These are phyloP conservation scores for Liasis olivaceus DNA, from an alignment of 2,797 vertebrate genomes.

Conservation along the genomic window DNA sequence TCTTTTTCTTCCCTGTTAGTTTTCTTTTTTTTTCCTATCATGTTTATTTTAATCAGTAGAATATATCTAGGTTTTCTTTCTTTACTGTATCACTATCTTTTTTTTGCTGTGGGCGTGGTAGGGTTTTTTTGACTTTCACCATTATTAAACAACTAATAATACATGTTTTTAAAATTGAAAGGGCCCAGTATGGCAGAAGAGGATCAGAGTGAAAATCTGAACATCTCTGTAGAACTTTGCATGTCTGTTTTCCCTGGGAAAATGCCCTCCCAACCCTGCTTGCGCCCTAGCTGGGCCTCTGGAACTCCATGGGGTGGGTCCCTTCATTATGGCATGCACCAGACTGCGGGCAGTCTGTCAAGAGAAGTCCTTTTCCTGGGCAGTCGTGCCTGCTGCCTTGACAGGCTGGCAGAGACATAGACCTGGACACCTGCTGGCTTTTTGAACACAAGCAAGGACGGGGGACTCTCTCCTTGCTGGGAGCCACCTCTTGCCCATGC, in stretches of 20 bases:
- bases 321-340: not conserved
- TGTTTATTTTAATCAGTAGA: not conserved
- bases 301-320: not conserved
- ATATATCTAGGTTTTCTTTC: not conserved
- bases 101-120: not conserved
- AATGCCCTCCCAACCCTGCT: not conserved
- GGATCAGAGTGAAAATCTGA: not conserved
- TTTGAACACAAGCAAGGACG: not conserved
- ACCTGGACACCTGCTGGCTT: constrained; percentile 19
- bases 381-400: constrained; percentile 28
- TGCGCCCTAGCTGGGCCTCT: not conserved
- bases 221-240: not conserved
- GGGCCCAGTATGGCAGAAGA: not conserved
- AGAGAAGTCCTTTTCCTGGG: constrained; percentile 18
- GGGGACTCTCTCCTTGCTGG: not conserved
- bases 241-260: not conserved
- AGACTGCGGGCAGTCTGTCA: constrained; percentile 18
- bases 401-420: not conserved
- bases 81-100: not conserved
- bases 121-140: not conserved
- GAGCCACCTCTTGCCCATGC: constrained; percentile 30
- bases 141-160: not conserved
- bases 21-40: not conserved
- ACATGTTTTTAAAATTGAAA: not conserved
- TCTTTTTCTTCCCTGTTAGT: not conserved